These are phyloP conservation scores for Anniella stebbinsi DNA, from an alignment of 2,797 vertebrate species.

Conservation along the genomic window DNA sequence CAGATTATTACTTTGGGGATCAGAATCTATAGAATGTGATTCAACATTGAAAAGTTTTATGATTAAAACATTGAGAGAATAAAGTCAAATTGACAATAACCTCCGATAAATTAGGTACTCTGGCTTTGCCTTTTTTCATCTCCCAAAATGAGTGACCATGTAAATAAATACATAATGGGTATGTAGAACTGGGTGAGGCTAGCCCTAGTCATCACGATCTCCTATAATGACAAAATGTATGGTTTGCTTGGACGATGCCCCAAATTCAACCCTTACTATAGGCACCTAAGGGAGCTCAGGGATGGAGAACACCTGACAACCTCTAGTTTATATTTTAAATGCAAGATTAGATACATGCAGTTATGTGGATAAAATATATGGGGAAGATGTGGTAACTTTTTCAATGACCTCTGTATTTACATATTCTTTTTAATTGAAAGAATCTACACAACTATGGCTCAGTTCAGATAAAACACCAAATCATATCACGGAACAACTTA, in stretches of 20 bases:
- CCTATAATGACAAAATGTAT: background rate
- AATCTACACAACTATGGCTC: background rate
- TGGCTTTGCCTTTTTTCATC: background rate
- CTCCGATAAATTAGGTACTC: too few relatives aligned
- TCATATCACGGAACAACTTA: background rate
- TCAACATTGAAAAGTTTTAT: background rate
- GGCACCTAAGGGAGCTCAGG: background rate
- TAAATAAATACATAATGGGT: background rate
- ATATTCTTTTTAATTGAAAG: background rate
- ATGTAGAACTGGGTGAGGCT: background rate
- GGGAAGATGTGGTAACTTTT: background rate
- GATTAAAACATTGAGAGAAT: background rate
- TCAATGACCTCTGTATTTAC: background rate
- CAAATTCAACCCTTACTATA: background rate
- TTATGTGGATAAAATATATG: background rate
- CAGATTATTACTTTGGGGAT: constrained; percentile 23
- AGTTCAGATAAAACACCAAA: background rate
- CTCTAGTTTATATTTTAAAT: background rate
- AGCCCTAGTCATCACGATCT: background rate
- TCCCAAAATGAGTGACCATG: background rate
- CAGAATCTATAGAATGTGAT: background rate
- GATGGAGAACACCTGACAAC: background rate
- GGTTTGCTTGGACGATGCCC: background rate
- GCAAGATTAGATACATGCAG: background rate
- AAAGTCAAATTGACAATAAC: background rate